Percentiles rank a stretch among this genome's conserved stretches.
Conservation (phyloP, 2,888 invertebrate genomes). For the Xylocampa areola region DNA sequence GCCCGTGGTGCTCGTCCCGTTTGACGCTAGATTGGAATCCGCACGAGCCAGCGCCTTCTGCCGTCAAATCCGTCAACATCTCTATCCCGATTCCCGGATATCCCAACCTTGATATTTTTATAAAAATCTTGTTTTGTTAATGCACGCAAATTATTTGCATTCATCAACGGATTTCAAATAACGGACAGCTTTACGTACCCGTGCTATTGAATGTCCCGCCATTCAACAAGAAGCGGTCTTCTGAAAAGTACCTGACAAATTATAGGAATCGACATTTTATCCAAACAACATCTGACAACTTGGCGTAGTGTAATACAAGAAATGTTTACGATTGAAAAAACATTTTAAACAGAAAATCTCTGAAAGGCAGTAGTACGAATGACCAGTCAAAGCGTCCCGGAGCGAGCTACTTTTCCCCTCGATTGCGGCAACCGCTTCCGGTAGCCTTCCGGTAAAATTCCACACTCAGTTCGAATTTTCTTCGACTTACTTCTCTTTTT, state of each 20-base stretch:
- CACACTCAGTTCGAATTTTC: slow-evolving; percentile 70
- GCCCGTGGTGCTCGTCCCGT: slow-evolving; percentile 65
- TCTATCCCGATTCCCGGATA: slow-evolving; percentile 62
- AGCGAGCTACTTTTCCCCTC: slow-evolving; percentile 79
- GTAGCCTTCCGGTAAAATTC: slow-evolving; percentile 71
- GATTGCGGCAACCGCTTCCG: slow-evolving; percentile 79
- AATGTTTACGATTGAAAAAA: slow-evolving; percentile 56
- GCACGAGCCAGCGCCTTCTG: slow-evolving; percentile 75
- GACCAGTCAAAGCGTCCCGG: slow-evolving; percentile 78
- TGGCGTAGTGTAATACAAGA: slow-evolving; percentile 42
- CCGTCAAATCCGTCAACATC: slow-evolving; percentile 78
- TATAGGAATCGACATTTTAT: slow-evolving; percentile 21
- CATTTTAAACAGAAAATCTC: slow-evolving; percentile 63
- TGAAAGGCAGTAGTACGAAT: slow-evolving; percentile 65
- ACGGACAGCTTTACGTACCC: slow-evolving; percentile 1
- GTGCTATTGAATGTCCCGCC: slow-evolving; percentile 10
- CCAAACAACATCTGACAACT: slow-evolving; percentile 42
- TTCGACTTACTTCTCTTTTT: slow-evolving; percentile 64
- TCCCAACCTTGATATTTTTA: slow-evolving; percentile 56
- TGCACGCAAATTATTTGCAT: slow-evolving; percentile 20
- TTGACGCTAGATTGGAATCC: slow-evolving; percentile 80
- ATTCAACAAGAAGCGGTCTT: slow-evolving; percentile 5
- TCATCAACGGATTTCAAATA: slow-evolving; percentile 8
- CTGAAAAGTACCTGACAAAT: slow-evolving; percentile 10
- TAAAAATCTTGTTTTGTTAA: slow-evolving; percentile 45